Evolutionary conservation across 2,113 vertebrate genomes (phyloP).

Genomic region (Phylloscopus trochiloides): DNA sequence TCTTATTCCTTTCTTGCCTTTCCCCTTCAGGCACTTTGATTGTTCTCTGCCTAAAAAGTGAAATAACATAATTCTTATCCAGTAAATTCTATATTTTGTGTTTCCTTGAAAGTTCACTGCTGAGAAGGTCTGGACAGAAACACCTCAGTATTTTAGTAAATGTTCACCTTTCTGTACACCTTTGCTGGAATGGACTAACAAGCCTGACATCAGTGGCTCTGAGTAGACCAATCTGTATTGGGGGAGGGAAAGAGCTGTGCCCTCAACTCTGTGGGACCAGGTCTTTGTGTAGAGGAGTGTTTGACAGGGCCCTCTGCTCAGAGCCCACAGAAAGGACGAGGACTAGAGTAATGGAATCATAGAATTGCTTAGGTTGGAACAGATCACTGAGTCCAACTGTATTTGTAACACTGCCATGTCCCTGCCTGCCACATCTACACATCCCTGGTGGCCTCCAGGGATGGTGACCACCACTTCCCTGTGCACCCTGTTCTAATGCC

Average conservation of each 20-base stretch:
- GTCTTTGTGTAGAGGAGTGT: not conserved
- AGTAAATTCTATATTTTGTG: not conserved
- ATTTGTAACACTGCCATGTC: not conserved
- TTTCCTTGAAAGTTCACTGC: not conserved
- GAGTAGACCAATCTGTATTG: not conserved
- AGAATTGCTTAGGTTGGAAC: not conserved
- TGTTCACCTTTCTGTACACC: not conserved
- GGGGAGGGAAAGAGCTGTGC: not conserved
- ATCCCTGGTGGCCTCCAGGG: no score
- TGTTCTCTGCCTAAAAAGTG: not conserved
- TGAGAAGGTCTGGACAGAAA: not conserved
- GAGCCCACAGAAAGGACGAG: not conserved
- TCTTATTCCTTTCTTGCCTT: not conserved
- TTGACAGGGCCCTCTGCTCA: not conserved
- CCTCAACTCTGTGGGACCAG: not conserved
- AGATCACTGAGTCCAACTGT: not conserved
- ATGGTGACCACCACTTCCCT: not conserved
- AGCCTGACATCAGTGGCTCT: not conserved
- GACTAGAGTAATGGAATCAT: not conserved
- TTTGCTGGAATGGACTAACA: not conserved
- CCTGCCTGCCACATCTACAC: not conserved
- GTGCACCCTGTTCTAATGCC: not conserved
- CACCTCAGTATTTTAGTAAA: not conserved
- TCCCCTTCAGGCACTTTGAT: not conserved
- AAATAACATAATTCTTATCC: not conserved